A percentile compares a stretch with the other conserved stretches of the same genome.
Conservation (phyloP, 2,113 vertebrate genomes). For the Malurus elegans region DNA sequence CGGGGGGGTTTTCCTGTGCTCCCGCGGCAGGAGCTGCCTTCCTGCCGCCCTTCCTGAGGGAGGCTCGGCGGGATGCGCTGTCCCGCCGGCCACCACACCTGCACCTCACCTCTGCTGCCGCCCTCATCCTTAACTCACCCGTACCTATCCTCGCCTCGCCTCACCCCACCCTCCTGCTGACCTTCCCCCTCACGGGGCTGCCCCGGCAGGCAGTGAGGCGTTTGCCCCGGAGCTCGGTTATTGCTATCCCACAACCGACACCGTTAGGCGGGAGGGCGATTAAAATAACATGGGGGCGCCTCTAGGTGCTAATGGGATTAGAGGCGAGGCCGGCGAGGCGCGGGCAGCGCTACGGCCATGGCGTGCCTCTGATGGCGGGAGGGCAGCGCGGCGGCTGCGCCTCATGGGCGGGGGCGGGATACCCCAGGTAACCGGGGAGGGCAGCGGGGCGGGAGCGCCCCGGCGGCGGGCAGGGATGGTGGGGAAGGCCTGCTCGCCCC, state of each 20-base stretch:
- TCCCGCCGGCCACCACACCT: background rate
- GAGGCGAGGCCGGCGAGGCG: background rate
- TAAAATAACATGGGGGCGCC: slow-evolving; percentile 25
- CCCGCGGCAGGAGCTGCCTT: background rate
- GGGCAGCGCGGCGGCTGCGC: slow-evolving; percentile 21
- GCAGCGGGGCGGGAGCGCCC: background rate
- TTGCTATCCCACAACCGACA: background rate
- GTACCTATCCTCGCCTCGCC: background rate
- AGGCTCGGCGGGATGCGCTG: background rate
- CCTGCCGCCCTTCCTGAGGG: background rate
- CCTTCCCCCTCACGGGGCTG: background rate
- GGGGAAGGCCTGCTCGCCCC: background rate
- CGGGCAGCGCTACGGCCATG: background rate
- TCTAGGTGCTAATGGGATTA: slow-evolving; percentile 83
- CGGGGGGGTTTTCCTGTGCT: fast-evolving
- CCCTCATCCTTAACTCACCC: background rate
- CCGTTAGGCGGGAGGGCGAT: background rate
- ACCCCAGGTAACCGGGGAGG: background rate
- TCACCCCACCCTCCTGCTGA: background rate
- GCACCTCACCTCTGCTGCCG: background rate
- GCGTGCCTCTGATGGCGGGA: slow-evolving; percentile 36
- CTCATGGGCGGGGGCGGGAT: slow-evolving; percentile 33
- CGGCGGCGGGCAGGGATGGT: background rate
- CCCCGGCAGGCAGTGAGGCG: background rate
- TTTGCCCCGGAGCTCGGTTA: background rate